A percentile compares a stretch with the other conserved stretches of the same genome.
These are phyloP conservation scores for Drosophila antonietae DNA, from an alignment of 2,888 invertebrate species.

Conservation along the genomic window DNA sequence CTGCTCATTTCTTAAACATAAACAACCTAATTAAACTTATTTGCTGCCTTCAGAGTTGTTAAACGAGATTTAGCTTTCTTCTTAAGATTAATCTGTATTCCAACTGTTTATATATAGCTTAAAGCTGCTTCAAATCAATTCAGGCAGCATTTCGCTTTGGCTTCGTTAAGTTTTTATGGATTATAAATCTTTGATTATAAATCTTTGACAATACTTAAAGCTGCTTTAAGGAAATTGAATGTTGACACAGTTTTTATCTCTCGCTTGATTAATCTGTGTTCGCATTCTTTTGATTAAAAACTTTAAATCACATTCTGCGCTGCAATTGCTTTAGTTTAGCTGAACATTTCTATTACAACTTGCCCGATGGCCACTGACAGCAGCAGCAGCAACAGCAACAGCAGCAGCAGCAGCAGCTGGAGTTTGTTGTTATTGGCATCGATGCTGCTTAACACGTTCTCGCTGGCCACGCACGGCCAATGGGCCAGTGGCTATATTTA, in stretches of 20 bases:
- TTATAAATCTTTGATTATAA: not conserved
- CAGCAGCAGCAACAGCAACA: not conserved
- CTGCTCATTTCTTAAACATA: not conserved
- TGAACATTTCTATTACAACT: slow-evolving; percentile 39
- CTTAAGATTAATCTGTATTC: not conserved
- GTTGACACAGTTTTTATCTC: not conserved
- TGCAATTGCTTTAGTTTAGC: slow-evolving; percentile 7
- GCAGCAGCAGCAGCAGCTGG: slow-evolving; percentile 4
- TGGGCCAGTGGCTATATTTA: slow-evolving; percentile 53
- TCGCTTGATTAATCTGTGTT: slow-evolving; percentile 2
- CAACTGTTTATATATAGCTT: not conserved
- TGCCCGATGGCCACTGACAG: slow-evolving; percentile 12
- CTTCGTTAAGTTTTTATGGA: not conserved
- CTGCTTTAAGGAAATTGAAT: not conserved
- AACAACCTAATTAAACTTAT: not conserved
- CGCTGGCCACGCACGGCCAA: slow-evolving; percentile 38
- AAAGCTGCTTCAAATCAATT: not conserved
- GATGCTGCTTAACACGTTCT: slow-evolving; percentile 38
- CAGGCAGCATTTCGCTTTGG: not conserved
- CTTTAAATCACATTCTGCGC: slow-evolving; percentile 2
- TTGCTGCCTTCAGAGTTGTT: too few relatives aligned
- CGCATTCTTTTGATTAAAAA: slow-evolving; percentile 1
- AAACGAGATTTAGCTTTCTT: not conserved
- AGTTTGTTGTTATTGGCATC: slow-evolving; percentile 12
- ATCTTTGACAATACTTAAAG: not conserved